These are phyloP conservation scores for Bembecia ichneumoniformis DNA, from an alignment of 2,888 invertebrate species.

Conservation along the genomic window DNA sequence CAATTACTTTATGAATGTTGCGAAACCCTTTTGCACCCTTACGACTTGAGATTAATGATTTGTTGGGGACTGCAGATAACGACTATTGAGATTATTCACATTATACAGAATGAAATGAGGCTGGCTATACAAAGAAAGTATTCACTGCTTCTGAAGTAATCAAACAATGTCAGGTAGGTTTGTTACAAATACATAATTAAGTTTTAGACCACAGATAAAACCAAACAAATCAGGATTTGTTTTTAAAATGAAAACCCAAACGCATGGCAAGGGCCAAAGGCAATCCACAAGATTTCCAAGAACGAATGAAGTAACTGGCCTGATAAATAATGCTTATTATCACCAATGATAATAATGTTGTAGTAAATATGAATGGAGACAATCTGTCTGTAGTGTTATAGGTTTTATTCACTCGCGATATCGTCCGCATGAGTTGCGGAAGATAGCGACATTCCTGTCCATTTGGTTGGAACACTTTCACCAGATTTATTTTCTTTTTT, in stretches of 20 bases:
- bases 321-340: neutral
- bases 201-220: no score
- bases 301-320: neutral
- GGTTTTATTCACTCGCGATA: constrained; percentile 2
- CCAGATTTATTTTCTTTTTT: no score
- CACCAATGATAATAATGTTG: neutral
- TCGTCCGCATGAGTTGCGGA: neutral
- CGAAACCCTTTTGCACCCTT: neutral
- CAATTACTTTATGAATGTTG: constrained; percentile 23
- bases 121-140: no score
- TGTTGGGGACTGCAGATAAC: neutral
- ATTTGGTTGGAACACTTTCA: neutral
- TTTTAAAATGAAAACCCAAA: no score
- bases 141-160: no score
- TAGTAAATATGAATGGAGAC: constrained; percentile 3
- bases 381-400: constrained; percentile 5
- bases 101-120: no score
- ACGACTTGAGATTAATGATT: neutral
- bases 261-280: no score
- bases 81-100: no score
- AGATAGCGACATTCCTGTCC: neutral
- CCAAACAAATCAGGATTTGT: no score
- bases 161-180: no score
- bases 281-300: no score
- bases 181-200: no score